Conservation (phyloP, 2,888 invertebrate genomes). For the Macaria liturata region DNA sequence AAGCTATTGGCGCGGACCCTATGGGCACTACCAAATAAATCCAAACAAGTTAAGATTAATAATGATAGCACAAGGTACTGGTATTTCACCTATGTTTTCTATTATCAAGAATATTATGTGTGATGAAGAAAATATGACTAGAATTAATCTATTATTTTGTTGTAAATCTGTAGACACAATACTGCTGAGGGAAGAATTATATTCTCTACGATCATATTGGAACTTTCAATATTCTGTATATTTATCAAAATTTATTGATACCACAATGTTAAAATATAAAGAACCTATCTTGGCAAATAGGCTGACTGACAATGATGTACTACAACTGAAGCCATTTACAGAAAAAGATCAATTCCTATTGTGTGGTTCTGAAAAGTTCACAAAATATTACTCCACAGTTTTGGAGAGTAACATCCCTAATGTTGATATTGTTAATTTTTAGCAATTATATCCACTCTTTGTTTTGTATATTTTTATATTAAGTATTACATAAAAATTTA, state of each 20-base stretch:
- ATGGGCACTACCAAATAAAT: constrained; percentile 82
- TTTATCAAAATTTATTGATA: constrained; percentile 56
- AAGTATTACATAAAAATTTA: not conserved
- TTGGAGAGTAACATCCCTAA: constrained; percentile 47
- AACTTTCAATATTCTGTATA: constrained; percentile 88
- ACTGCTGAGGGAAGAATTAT: constrained; percentile 84
- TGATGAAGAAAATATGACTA: constrained; percentile 87
- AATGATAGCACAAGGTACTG: constrained; percentile 88
- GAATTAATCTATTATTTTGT: constrained; percentile 85
- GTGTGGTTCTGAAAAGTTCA: constrained; percentile 85
- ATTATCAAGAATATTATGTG: constrained; percentile 84
- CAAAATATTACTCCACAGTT: constrained; percentile 65
- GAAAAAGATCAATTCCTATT: constrained; percentile 75
- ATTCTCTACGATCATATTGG: constrained; percentile 85
- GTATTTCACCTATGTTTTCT: constrained; percentile 87
- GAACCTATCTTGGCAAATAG: constrained; percentile 72
- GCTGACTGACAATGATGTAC: constrained; percentile 59
- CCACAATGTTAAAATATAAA: constrained; percentile 65
- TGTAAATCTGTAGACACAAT: constrained; percentile 82
- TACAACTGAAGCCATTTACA: constrained; percentile 51
- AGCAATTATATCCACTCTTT: constrained; percentile 17
- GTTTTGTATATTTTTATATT: not conserved
- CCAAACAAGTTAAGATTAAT: constrained; percentile 67
- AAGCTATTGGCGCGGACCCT: constrained; percentile 89
- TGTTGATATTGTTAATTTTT: constrained; percentile 66